Conservation (phyloP, 2,113 vertebrate species). For the Lamprotornis superbus region DNA sequence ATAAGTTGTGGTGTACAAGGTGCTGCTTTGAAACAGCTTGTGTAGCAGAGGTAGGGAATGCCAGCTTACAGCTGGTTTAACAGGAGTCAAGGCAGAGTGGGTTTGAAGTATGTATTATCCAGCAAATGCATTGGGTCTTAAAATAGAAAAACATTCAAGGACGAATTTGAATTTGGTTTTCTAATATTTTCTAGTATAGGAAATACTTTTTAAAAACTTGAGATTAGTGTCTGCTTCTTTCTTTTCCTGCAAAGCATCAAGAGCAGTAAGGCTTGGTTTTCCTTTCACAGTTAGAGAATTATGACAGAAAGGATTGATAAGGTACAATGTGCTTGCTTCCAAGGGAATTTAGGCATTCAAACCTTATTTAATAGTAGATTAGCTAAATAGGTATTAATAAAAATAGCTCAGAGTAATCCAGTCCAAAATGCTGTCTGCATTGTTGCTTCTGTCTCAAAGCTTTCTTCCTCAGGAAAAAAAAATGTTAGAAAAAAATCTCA, state of each 20-base stretch:
- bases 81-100: not conserved
- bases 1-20: not conserved
- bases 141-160: not conserved
- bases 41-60: not conserved
- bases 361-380: not conserved
- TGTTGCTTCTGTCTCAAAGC: not conserved
- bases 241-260: not conserved
- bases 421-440: not conserved
- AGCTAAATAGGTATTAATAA: not conserved
- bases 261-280: not conserved
- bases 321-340: not conserved
- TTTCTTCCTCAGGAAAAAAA: not conserved
- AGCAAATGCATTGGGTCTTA: not conserved
- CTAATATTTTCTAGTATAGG: not conserved
- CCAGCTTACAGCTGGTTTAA: not conserved
- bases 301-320: not conserved
- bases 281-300: not conserved
- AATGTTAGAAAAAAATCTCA: not conserved
- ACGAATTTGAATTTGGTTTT: not conserved
- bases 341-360: not conserved
- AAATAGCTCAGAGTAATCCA: not conserved
- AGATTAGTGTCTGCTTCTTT: not conserved
- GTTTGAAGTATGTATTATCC: not conserved
- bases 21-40: not conserved
- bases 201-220: not conserved